Evolutionary conservation across 2,797 vertebrate species (phyloP).

Genomic region (Bradypodion pumilum): DNA sequence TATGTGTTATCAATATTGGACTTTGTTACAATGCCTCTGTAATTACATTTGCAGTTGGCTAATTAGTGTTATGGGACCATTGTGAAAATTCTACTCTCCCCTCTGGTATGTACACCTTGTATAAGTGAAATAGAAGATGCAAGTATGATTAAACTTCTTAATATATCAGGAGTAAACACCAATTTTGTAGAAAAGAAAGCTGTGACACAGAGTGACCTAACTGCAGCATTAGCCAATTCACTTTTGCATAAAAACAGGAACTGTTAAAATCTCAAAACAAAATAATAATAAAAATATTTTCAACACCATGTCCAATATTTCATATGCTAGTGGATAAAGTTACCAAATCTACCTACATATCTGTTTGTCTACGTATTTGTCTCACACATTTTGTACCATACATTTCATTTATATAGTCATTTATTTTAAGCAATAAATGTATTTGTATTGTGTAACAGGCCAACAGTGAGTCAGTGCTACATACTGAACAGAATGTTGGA

Average conservation of each 20-base stretch:
- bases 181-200: slow-evolving; percentile 9
- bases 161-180: background rate
- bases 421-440: background rate
- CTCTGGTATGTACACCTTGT: background rate
- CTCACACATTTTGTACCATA: too few species aligned
- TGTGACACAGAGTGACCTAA: background rate
- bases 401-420: too few species aligned
- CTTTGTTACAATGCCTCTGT: background rate
- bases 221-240: background rate
- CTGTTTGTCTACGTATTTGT: too few species aligned
- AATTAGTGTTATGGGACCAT: background rate
- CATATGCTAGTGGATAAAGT: background rate
- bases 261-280: background rate
- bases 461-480: too few species aligned
- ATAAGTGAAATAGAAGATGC: background rate
- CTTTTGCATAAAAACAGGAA: background rate
- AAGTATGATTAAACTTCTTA: background rate
- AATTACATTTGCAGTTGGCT: slow-evolving; percentile 3
- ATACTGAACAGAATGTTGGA: too few species aligned
- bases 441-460: background rate
- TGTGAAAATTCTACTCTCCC: background rate
- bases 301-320: background rate
- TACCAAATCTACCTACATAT: background rate
- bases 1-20: background rate
- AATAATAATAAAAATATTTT: slow-evolving; percentile 13